These are phyloP conservation scores for Dendrolimus punctatus DNA, from an alignment of 1,140 invertebrate species.

Conservation along the genomic window DNA sequence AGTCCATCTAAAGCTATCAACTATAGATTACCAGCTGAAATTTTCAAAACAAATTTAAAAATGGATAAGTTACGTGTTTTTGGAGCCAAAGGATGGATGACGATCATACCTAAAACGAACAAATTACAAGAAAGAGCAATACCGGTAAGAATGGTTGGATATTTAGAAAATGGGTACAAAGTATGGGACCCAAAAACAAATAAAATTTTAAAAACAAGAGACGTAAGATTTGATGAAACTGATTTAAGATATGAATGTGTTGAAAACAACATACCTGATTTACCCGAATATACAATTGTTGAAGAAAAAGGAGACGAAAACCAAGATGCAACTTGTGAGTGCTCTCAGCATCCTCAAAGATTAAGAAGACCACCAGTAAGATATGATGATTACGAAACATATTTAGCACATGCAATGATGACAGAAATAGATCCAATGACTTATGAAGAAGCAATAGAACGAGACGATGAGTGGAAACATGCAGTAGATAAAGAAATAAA, in stretches of 20 bases:
- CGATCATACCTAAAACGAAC: too few relatives aligned
- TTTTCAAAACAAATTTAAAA: not conserved
- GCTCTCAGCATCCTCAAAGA: not conserved
- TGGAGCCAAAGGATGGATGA: too few relatives aligned
- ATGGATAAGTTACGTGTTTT: too few relatives aligned
- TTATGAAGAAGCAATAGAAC: slow-evolving; percentile 8
- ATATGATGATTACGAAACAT: too few relatives aligned
- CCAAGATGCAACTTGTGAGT: not conserved
- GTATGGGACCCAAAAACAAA: slow-evolving; percentile 1
- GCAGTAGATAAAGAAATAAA: slow-evolving; percentile 19
- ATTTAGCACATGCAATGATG: too few relatives aligned
- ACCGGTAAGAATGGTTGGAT: not conserved
- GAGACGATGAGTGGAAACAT: slow-evolving; percentile 9
- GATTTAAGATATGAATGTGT: not conserved
- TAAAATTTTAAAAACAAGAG: slow-evolving; percentile 2
- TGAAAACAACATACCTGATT: not conserved
- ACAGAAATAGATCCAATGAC: too few relatives aligned
- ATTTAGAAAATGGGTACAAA: not conserved
- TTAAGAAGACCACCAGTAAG: slow-evolving; percentile 1
- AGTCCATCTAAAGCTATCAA: not conserved
- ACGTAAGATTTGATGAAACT: not conserved
- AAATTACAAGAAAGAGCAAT: too few relatives aligned
- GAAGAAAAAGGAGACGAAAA: not conserved
- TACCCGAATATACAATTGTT: not conserved
- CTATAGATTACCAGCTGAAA: not conserved